Conservation (phyloP, 2,888 invertebrate species). For the Loripinus fragilis region DNA sequence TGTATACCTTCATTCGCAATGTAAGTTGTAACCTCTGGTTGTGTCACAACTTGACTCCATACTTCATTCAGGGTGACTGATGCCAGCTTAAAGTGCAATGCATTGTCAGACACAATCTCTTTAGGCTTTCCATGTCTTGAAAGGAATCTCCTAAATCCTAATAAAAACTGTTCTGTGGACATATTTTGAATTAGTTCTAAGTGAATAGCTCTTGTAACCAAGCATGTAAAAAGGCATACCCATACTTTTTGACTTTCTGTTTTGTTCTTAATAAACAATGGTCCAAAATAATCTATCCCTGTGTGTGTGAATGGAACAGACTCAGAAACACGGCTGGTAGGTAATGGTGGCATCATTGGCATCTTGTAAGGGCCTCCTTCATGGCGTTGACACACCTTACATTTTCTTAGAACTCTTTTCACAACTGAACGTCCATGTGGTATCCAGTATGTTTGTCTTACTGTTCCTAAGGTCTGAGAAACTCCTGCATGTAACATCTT, state of each 20-base stretch:
- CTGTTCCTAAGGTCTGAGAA: slow-evolving; percentile 35
- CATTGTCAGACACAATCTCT: slow-evolving; percentile 7
- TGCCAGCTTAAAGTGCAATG: slow-evolving; percentile 8
- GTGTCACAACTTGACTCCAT: too few relatives aligned
- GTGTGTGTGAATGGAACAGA: too few relatives aligned
- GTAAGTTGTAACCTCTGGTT: not conserved
- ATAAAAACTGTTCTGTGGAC: slow-evolving; percentile 22
- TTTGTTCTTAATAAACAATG: too few relatives aligned
- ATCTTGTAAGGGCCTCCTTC: slow-evolving; percentile 14
- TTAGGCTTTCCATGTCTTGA: slow-evolving; percentile 13
- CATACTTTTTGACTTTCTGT: too few relatives aligned
- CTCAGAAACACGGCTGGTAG: not conserved
- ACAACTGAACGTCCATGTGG: too few relatives aligned
- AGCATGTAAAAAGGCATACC: slow-evolving; percentile 32
- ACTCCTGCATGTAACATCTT: slow-evolving; percentile 32
- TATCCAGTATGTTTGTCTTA: too few relatives aligned
- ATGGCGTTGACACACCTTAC: slow-evolving; percentile 8
- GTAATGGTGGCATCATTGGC: slow-evolving; percentile 11
- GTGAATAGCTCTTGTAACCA: slow-evolving; percentile 31
- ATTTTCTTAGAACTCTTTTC: not conserved
- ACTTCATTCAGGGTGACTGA: too few relatives aligned
- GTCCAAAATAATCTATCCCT: too few relatives aligned
- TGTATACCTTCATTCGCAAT: not conserved
- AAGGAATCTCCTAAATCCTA: slow-evolving; percentile 13
- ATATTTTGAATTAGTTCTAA: slow-evolving; percentile 41